A percentile compares a stretch with the other conserved stretches of the same genome.
phyloP scores from a whole-genome alignment of 2,888 invertebrate genomes.

The Yponomeuta plumbellus region DNA sequence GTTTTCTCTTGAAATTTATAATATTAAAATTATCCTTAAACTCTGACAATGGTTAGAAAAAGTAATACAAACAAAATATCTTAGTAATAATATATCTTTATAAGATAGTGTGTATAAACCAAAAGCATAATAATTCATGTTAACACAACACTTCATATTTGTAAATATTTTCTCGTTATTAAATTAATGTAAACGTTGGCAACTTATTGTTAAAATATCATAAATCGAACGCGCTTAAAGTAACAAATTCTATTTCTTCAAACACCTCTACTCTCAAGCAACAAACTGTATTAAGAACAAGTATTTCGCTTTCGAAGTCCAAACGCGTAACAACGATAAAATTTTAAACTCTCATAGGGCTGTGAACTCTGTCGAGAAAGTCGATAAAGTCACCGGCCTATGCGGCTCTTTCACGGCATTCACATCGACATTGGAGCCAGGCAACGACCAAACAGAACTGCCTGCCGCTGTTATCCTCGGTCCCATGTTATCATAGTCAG shows the following conservation, averaged over 20 bases:
- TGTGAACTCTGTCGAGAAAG: slow-evolving; percentile 69
- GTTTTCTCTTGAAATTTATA: background rate
- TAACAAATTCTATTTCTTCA: too few relatives aligned
- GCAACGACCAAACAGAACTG: slow-evolving; percentile 89
- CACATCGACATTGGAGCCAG: slow-evolving; percentile 68
- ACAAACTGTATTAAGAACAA: background rate
- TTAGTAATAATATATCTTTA: too few relatives aligned
- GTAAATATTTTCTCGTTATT: too few relatives aligned
- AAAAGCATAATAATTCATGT: too few relatives aligned
- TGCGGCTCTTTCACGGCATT: slow-evolving; percentile 39
- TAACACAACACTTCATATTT: too few relatives aligned
- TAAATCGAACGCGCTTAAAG: too few relatives aligned
- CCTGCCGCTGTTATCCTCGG: slow-evolving; percentile 92
- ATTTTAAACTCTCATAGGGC: slow-evolving; percentile 45
- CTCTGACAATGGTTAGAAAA: too few relatives aligned
- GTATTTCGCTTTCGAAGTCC: background rate
- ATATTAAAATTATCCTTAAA: background rate
- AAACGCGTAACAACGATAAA: slow-evolving; percentile 7
- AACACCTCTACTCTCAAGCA: too few relatives aligned
- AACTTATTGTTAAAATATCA: too few relatives aligned
- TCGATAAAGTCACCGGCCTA: slow-evolving; percentile 48
- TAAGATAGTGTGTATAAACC: too few relatives aligned
- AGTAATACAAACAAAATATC: too few relatives aligned
- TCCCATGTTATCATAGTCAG: slow-evolving; percentile 93
- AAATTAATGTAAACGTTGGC: too few relatives aligned